Evolutionary conservation across 2,797 vertebrate genomes (phyloP).

Genomic region (Chelon auratus): DNA sequence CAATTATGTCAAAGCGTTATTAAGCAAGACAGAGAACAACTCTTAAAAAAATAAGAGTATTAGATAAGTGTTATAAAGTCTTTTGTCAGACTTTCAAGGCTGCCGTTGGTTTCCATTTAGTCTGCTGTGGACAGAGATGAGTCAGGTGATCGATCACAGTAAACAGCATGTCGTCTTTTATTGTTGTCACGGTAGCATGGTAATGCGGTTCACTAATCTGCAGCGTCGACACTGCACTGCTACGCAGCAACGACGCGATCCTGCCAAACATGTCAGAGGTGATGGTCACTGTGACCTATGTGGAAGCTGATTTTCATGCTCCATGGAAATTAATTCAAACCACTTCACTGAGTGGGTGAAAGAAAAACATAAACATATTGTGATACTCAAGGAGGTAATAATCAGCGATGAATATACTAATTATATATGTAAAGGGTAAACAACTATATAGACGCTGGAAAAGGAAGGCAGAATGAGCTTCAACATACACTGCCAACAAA

Average conservation of each 20-base stretch:
- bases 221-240: slow-evolving; percentile 12
- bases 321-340: background rate
- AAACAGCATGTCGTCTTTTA: slow-evolving; percentile 28
- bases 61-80: too few species aligned
- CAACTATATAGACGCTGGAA: too few species aligned
- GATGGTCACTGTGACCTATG: slow-evolving; percentile 15
- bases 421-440: background rate
- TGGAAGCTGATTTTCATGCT: background rate
- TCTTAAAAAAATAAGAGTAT: too few species aligned
- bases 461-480: background rate
- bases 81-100: too few species aligned
- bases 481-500: background rate
- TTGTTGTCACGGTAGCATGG: slow-evolving; percentile 33
- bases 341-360: too few species aligned
- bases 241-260: slow-evolving; percentile 12
- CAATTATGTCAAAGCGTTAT: slow-evolving; percentile 1
- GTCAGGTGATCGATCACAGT: slow-evolving; percentile 31
- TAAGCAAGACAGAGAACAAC: background rate
- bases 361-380: background rate
- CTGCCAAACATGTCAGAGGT: slow-evolving; percentile 10
- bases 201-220: background rate
- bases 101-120: slow-evolving; percentile 9
- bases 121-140: background rate
- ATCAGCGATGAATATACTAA: background rate
- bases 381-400: background rate